phyloP scores from a whole-genome alignment of 2,113 vertebrate species.

The Zootoca vivipara region DNA sequence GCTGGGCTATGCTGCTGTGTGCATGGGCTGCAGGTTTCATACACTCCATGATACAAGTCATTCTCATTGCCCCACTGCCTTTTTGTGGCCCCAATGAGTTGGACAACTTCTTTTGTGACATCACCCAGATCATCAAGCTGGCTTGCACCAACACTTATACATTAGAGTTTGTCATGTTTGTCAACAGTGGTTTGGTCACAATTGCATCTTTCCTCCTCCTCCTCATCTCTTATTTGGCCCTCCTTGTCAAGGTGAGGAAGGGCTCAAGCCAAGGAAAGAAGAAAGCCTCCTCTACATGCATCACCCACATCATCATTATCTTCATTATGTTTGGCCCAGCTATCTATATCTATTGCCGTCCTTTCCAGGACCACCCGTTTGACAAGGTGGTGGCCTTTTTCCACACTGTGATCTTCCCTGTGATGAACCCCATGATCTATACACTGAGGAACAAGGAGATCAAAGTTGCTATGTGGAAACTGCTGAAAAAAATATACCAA shows the following conservation, averaged over 20 bases:
- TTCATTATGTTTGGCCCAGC: slow-evolving; percentile 48
- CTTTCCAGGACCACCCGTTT: not conserved
- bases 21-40: not conserved
- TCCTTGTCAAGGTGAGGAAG: slow-evolving; percentile 34
- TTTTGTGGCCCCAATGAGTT: slow-evolving; percentile 57
- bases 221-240: slow-evolving; percentile 41
- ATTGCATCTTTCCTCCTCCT: not conserved
- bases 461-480: slow-evolving; percentile 10
- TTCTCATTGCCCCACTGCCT: slow-evolving; percentile 11
- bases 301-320: slow-evolving; percentile 52
- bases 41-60: no score
- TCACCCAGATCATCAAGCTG: slow-evolving; percentile 49
- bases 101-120: slow-evolving; percentile 62
- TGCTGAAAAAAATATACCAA: no score
- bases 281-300: slow-evolving; percentile 60
- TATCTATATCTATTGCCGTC: slow-evolving; percentile 46
- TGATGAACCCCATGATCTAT: slow-evolving; percentile 51
- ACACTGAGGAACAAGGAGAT: slow-evolving; percentile 57
- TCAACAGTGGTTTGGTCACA: not conserved
- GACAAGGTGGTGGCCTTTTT: slow-evolving; percentile 53
- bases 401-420: slow-evolving; percentile 43
- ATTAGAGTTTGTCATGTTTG: not conserved
- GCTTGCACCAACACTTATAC: slow-evolving; percentile 39
- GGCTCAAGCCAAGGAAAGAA: slow-evolving; percentile 15
- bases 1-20: slow-evolving; percentile 16